Conservation (phyloP, 2,797 vertebrate genomes). For the Gobio occitaniae region DNA sequence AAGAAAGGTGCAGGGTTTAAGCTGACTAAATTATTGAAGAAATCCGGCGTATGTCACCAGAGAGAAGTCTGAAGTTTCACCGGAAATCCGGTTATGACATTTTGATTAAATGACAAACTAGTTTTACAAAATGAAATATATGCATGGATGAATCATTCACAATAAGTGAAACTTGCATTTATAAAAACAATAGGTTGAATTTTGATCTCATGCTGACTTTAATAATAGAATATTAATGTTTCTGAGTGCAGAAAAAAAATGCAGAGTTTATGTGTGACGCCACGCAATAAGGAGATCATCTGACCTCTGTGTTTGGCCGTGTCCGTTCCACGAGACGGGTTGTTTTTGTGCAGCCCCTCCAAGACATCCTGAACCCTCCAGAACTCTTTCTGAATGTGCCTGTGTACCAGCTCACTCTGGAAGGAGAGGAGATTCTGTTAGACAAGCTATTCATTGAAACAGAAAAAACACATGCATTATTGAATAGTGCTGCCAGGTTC, state of each 20-base stretch:
- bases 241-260: too few species aligned
- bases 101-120: not conserved
- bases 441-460: conserved; percentile 2
- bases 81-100: not conserved
- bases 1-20: not conserved
- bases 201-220: not conserved
- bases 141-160: not conserved
- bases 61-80: not conserved
- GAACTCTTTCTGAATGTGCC: conserved; percentile 95
- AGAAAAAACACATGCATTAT: conserved; percentile 45
- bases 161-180: not conserved
- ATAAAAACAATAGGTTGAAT: not conserved
- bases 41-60: not conserved
- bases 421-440: not conserved
- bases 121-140: not conserved
- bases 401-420: conserved; percentile 88
- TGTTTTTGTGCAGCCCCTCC: conserved; percentile 94
- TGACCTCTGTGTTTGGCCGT: conserved; percentile 93
- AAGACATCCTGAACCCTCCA: conserved; percentile 96
- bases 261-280: not conserved
- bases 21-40: not conserved
- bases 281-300: not conserved
- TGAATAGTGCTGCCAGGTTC: conserved; percentile 34
- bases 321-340: conserved; percentile 90
- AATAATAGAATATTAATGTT: not conserved